phyloP scores from a whole-genome alignment of 1,140 invertebrate species.

The Drosophila yakuba region DNA sequence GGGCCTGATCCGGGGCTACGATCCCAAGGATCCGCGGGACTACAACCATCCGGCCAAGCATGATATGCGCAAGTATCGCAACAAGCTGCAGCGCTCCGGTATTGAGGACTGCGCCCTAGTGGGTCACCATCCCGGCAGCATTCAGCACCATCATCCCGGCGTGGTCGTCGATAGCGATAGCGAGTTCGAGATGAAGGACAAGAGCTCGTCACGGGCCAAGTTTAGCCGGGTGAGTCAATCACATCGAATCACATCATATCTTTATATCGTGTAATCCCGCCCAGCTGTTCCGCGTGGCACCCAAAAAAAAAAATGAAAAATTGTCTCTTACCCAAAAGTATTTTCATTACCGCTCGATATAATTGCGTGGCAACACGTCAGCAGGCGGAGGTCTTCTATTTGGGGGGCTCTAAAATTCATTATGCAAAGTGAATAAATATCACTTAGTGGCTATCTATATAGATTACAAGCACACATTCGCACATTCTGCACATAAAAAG shows the following conservation, averaged over 20 bases:
- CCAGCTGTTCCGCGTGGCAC: conserved; percentile 49
- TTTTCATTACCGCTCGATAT: conserved; percentile 50
- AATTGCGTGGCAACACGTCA: conserved; percentile 36
- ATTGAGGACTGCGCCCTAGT: conserved; percentile 77
- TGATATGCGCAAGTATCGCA: conserved; percentile 84
- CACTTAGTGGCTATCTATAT: conserved; percentile 51
- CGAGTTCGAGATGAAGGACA: conserved; percentile 87
- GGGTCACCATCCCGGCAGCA: conserved; percentile 68
- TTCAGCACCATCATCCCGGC: conserved; percentile 61
- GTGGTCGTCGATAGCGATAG: conserved; percentile 84
- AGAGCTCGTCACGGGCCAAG: conserved; percentile 83
- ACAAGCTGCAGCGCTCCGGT: conserved; percentile 82
- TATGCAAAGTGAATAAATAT: conserved; percentile 64
- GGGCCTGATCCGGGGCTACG: conserved; percentile 76
- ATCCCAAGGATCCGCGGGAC: conserved; percentile 71
- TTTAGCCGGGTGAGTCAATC: conserved; percentile 81
- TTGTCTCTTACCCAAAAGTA: conserved; percentile 6
- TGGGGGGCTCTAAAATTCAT: conserved; percentile 53
- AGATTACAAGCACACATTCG: conserved; percentile 41
- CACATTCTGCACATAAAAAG: no score
- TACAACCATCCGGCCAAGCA: conserved; percentile 81
- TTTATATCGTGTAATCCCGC: conserved; percentile 36
- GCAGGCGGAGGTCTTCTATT: conserved; percentile 29
- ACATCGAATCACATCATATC: neutral
- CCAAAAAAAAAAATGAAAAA: conserved; percentile 9